Base-by-base conservation (phyloP, 1,140 invertebrate species). In the Papilio polyxenes region DNA sequence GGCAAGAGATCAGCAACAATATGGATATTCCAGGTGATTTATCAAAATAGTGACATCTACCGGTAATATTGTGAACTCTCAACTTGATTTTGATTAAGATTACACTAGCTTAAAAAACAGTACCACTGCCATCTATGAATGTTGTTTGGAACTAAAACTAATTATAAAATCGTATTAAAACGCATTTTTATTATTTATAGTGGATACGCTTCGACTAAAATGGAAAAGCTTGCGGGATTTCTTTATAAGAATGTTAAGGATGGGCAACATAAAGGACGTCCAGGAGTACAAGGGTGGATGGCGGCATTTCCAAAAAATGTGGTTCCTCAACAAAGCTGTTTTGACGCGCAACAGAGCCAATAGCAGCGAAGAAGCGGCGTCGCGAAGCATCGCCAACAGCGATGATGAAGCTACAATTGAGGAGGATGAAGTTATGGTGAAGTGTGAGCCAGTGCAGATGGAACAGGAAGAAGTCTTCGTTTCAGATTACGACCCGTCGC, bases 161-260 rank as follows among this genome's bases (percentile, higher is more conserved):
- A 56, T 23, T 6, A 74, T 23, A n/a, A 59, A 1, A n/a, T 40
- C 40, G 59, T 49, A 51, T 8, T 20, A 59, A 59, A 62, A 23
- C 13, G 74, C 59, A 65, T 65, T 77, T 51, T 17, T 48, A 53
- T 84, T 78, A 17, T 69, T 89, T 87, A 51, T 89, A 91, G 90
- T 88, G 65, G 80, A 83, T 8, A 11, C 83, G 7, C 13, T 90
- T 13, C 82, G 85, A 20, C 74, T 78, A 1, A 92, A 92, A 85
- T 92, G 90, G 90, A 91, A 90, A 77, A 90, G 87, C 20, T 81
- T 92, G 0, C 83, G 89, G 7, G 89, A 90, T 72, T 49, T 86
- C 10, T 93, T 89, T 69, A 88, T 83, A 44, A 85, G 83, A 53
- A 86, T 90, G 72, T 1, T 88, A 6, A 89, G 85, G 11, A 90